phyloP scores from a whole-genome alignment of 2,113 vertebrate genomes.

The Ardeotis arabs region DNA sequence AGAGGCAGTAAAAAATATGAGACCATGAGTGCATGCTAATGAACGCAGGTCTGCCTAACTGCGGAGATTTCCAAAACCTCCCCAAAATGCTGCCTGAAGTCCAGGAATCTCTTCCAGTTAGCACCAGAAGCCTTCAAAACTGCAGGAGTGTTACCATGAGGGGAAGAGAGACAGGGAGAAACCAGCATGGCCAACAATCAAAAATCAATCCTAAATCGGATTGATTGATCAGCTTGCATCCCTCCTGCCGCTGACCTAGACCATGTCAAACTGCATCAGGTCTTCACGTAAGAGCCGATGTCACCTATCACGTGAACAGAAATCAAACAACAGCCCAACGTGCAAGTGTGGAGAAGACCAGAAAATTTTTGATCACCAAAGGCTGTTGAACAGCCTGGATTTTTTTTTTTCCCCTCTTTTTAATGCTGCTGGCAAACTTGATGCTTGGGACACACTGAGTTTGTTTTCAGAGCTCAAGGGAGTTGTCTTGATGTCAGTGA shows the following conservation, averaged over 20 bases:
- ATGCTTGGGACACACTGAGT: background rate
- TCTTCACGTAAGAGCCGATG: background rate
- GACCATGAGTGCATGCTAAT: background rate
- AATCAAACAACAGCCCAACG: background rate
- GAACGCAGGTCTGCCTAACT: background rate
- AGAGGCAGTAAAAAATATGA: slow-evolving; percentile 51
- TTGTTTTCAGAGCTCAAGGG: background rate
- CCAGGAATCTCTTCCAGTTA: background rate
- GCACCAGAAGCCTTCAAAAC: background rate
- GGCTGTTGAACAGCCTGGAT: background rate
- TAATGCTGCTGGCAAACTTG: background rate
- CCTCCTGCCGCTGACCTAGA: background rate
- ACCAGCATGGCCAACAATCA: background rate
- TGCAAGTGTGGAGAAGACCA: background rate
- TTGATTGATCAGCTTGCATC: background rate
- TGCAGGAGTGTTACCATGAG: background rate
- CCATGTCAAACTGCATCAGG: background rate
- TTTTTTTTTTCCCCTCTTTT: background rate
- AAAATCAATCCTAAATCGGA: background rate
- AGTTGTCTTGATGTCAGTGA: background rate
- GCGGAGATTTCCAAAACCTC: background rate
- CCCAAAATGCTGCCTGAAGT: background rate
- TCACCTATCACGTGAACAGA: fast-evolving
- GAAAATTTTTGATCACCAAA: background rate
- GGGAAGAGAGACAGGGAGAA: background rate